These are phyloP conservation scores for Melanostigma gelatinosum DNA, from an alignment of 2,113 vertebrate species.

Conservation along the genomic window DNA sequence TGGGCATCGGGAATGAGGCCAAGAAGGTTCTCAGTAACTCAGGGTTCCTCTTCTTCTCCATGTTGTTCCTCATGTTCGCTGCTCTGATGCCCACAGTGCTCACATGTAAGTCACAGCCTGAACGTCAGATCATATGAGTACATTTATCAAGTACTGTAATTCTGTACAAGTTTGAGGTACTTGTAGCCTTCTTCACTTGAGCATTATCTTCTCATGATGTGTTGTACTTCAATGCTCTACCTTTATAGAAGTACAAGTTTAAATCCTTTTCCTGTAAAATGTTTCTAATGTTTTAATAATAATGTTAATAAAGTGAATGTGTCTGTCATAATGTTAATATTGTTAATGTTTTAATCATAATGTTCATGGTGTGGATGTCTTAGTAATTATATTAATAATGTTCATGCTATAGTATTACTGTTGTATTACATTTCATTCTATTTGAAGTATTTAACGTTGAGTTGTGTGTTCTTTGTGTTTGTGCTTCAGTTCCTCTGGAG, in stretches of 20 bases:
- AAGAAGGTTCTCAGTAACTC: conserved; percentile 98
- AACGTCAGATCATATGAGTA: conserved; percentile 51
- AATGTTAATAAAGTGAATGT: too few species aligned
- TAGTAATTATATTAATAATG: too few species aligned
- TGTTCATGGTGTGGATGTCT: too few species aligned
- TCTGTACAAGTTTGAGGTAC: not conserved
- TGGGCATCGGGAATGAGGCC: conserved; percentile 94
- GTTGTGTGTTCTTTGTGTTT: conserved; percentile 29
- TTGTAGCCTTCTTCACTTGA: not conserved
- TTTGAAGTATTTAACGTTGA: not conserved
- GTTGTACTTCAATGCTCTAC: too few species aligned
- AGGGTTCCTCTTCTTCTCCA: conserved; percentile 98
- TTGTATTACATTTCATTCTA: not conserved
- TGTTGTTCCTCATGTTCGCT: conserved; percentile 98
- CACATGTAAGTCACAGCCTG: conserved; percentile 83
- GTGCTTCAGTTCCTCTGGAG: conserved; percentile 90
- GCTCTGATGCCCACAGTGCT: conserved; percentile 98
- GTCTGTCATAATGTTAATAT: too few species aligned
- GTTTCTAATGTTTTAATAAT: too few species aligned
- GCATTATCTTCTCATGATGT: not conserved
- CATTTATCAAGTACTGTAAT: not conserved
- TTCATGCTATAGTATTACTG: too few species aligned
- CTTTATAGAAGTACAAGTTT: too few species aligned
- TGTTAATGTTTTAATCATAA: too few species aligned
- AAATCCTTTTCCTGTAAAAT: too few species aligned